These are phyloP conservation scores for Callochromis pleurospilus DNA, from an alignment of 2,113 vertebrate genomes.

Conservation along the genomic window DNA sequence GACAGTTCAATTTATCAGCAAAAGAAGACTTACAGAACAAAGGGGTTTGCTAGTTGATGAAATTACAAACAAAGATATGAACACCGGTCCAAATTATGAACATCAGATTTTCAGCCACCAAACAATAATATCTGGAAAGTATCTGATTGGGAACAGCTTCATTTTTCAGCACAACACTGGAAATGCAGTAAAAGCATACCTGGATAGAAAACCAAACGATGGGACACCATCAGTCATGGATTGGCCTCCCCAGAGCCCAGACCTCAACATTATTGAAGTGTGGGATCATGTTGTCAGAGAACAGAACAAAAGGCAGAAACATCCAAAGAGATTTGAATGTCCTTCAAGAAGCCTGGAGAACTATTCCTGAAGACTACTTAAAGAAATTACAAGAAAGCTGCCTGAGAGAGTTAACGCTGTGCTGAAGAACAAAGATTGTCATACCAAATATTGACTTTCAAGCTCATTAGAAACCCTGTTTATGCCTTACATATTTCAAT, in stretches of 20 bases:
- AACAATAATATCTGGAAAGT: not conserved
- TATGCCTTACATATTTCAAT: not conserved
- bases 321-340: not conserved
- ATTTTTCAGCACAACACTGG: not conserved
- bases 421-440: not conserved
- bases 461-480: not conserved
- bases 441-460: not conserved
- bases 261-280: not conserved
- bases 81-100: not conserved
- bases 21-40: not conserved
- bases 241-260: not conserved
- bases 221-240: not conserved
- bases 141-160: not conserved
- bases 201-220: not conserved
- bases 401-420: not conserved
- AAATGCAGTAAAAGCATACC: not conserved
- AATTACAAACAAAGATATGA: not conserved
- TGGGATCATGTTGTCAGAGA: not conserved
- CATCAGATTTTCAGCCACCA: not conserved
- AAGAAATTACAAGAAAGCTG: not conserved
- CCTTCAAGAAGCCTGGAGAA: not conserved
- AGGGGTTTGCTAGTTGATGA: not conserved
- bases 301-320: not conserved
- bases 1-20: not conserved
- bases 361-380: not conserved